Base-by-base conservation (phyloP, 2,797 vertebrate genomes). In the Helostoma temminkii region DNA sequence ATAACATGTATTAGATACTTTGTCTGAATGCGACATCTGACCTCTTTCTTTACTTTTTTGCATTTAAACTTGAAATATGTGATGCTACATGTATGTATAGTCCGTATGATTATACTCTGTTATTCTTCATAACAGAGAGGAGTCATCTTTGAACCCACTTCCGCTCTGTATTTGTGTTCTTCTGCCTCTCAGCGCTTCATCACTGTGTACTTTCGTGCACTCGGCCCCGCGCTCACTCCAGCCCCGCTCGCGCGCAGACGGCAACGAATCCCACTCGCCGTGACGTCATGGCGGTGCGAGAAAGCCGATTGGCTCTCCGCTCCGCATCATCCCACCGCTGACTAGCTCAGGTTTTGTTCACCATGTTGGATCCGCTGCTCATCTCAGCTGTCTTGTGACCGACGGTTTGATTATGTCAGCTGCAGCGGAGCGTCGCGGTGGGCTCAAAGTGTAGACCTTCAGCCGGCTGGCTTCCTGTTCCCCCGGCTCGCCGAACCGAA, bases 281-380 rank as follows among this genome's bases (percentile, higher is more conserved):
- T 30, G 30, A 88, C 88, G 84, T 90, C 88, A 82, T 26, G 25
- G 59, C 69, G 60, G 49, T 14, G 76, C 78, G 69, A n/a, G n/a
- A 22, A 3, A 42, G 59, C 11, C 39, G 84, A 94, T 93, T 94
- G 93, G 92, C 59, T 76, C 49, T 12, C 37, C 25, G 21, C 41
- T 34, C 48, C 70, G 77, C 62, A 73, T 81, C 85, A 83, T 81
- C 86, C 85, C 73, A 68, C 59, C 65, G 63, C 74, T 67, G 69
- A 64, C 79, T 53, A 69, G 81, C 74, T 75, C 49, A 10, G 61
- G 24, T 74, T 63, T 43, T 42, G 65, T 71, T 75, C 86, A 92
- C 93, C 93, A 94, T 94, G 92, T 87, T 79, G 92, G 88, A 87
- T 91, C 79, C 70, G 83, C 42, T 37, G 71, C 49, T 66, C 46